These are phyloP conservation scores for Dromas ardeola DNA, from an alignment of 2,113 vertebrate species.

Conservation along the genomic window DNA sequence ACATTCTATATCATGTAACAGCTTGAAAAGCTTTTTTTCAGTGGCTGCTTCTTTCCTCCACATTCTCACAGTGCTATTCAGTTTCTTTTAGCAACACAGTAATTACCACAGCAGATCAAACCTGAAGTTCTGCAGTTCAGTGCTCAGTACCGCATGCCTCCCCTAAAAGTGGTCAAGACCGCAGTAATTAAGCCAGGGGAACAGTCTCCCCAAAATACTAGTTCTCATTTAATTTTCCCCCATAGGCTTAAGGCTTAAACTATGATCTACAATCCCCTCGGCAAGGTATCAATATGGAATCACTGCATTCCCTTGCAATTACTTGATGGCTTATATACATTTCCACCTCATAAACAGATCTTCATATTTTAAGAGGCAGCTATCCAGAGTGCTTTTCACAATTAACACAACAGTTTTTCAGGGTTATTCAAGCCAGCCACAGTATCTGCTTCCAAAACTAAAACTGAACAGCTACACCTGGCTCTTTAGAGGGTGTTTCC, in stretches of 20 bases:
- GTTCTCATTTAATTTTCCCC: not conserved
- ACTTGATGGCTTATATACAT: not conserved
- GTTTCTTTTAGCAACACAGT: not conserved
- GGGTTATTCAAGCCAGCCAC: not conserved
- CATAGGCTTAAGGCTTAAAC: not conserved
- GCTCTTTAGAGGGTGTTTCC: not conserved
- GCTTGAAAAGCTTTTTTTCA: not conserved
- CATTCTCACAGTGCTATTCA: not conserved
- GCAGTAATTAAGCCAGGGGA: not conserved
- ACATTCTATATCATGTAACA: not conserved
- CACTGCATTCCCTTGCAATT: not conserved
- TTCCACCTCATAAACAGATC: not conserved
- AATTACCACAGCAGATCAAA: not conserved
- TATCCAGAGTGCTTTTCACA: not conserved
- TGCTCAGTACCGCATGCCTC: not conserved
- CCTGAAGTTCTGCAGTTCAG: not conserved
- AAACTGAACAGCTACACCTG: not conserved
- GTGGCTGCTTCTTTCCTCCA: not conserved
- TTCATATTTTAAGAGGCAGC: not conserved
- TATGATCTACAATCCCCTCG: not conserved
- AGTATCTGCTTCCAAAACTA: conserved; percentile 1
- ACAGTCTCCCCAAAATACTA: not conserved
- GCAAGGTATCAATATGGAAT: not conserved
- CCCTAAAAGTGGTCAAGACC: not conserved
- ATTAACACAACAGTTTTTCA: not conserved